Percentiles rank a stretch among this genome's conserved stretches.
These are phyloP conservation scores for Gymnocypris eckloni DNA, from an alignment of 2,797 vertebrate genomes.

Conservation along the genomic window DNA sequence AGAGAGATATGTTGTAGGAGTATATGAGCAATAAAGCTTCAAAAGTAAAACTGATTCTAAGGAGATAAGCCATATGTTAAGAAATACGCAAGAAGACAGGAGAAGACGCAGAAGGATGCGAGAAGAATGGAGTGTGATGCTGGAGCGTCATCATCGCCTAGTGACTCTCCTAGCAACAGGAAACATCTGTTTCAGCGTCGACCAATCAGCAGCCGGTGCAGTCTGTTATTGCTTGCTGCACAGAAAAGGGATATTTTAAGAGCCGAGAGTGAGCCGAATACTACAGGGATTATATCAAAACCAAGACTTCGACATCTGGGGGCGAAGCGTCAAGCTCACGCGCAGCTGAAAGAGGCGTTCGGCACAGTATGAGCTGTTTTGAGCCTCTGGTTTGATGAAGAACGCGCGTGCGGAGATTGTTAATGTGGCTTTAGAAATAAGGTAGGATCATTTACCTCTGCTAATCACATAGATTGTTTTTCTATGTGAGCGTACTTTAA, in stretches of 20 bases:
- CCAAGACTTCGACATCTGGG: constrained; percentile 53
- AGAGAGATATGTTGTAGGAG: neutral
- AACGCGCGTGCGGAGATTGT: constrained; percentile 45
- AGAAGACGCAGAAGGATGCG: constrained; percentile 64
- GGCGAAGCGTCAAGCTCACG: constrained; percentile 46
- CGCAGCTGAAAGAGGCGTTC: constrained; percentile 38
- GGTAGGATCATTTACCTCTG: constrained; percentile 16
- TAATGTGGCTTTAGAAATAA: constrained; percentile 28
- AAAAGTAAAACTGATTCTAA: neutral
- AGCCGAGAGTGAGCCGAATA: constrained; percentile 61
- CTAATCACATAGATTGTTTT: neutral
- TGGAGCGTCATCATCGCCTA: constrained; percentile 85
- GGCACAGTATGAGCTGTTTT: constrained; percentile 23
- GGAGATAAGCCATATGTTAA: constrained; percentile 10
- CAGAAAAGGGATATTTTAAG: constrained; percentile 73
- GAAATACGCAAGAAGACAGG: neutral
- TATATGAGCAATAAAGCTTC: neutral
- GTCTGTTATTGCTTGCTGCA: constrained; percentile 63
- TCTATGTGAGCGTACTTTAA: neutral
- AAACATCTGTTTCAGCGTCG: constrained; percentile 87
- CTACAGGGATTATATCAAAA: constrained; percentile 58
- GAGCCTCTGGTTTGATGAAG: constrained; percentile 38
- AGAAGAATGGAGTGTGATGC: constrained; percentile 80
- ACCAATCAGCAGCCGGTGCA: constrained; percentile 82
- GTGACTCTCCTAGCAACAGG: constrained; percentile 93